Evolutionary conservation across 2,888 invertebrate genomes (phyloP), one percentile per base, ranked within the genome.

Genomic region (Lasioglossum lativentre): DNA sequence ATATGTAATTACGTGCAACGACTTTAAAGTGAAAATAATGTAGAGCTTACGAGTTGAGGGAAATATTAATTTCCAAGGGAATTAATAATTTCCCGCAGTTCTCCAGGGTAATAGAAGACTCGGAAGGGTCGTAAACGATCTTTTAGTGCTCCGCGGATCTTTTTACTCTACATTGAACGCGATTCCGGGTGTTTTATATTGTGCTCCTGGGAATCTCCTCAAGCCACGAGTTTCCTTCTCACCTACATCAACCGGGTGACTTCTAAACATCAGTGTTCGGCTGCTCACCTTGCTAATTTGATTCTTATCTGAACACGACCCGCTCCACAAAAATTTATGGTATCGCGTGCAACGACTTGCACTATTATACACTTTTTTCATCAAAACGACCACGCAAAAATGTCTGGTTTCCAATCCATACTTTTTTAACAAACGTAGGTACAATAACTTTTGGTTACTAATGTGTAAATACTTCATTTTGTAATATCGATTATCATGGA

Each of bases 151-250:
- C 63, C 72, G 34, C 38, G 79, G 71, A 70, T 72, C 75, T 77
- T 85, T 83, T 89, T 85, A 78, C 77, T 76, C 88, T 80, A 78
- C 86, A 87, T 80, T 81, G 80, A 89, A 88, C 86, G 91, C 89
- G 83, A 89, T 89, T 91, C 77, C 89, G 88, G 88, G 84, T 88
- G 90, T 90, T 91, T 91, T 91, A 90, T 91, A 91, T 87, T 85
- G 86, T 81, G 78, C 90, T 85, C 86, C 78, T 81, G 89, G 90
- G 90, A 90, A 88, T 87, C 86, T 85, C 80, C 90, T 89, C 88
- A 87, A 88, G 86, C 89, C 88, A 75, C 86, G 87, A 90, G 89
- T 90, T 89, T 89, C 90, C 90, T 90, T 87, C 85, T 79, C 85
- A 78, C 82, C 85, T 86, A 87, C 90, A 88, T 90, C 68, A 75